Base-by-base conservation (phyloP, 2,888 invertebrate genomes). In the Chloromyia formosa region DNA sequence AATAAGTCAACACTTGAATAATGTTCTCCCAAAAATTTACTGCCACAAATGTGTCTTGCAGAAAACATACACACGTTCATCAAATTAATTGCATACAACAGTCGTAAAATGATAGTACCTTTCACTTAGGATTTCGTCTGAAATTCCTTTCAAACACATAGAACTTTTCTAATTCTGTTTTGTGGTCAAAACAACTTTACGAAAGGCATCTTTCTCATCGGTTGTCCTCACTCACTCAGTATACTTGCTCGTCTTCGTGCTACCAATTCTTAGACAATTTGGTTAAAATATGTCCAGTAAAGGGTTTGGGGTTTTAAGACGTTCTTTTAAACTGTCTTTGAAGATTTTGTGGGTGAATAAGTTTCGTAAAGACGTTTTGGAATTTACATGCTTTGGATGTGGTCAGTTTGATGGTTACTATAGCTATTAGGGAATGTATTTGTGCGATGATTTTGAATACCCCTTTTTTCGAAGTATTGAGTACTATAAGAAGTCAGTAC, bases 291-390 rank as follows among this genome's bases (percentile, higher is more conserved):
- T 56, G 42, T 56, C 71, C 42, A 20, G 71, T 20, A 14, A 27
- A 73, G 61, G 23, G 12, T 56, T 72, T n/a, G 64, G 54, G 54
- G 20, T 23, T 69, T 61, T 18, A 23, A n/a, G n/a, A 49, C 61
- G 45, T 60, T 74, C 64, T 53, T 74, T 35, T 35, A 74, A 74
- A 74, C 73, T 73, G 62, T 74, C 73, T 75, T 75, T 75, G 75
- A 77, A 77, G 77, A 77, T 77, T 77, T 77, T 77, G 77, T 74
- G 77, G 77, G 73, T 75, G 77, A 77, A 77, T 77, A 77, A 77
- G 74, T 77, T 77, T 69, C 53, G 74, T 64, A 74, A 74, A 74
- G 74, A 74, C 54, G 73, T 66, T 74, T 71, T 56, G 71, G 75
- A 74, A 77, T 77, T 77, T 75, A 75, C 74, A 77, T 75, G 74